A percentile compares a stretch with the other conserved stretches of the same genome.
Conservation (phyloP, 35 echinoderm and acorn worm species). For the Lytechinus variegatus region DNA sequence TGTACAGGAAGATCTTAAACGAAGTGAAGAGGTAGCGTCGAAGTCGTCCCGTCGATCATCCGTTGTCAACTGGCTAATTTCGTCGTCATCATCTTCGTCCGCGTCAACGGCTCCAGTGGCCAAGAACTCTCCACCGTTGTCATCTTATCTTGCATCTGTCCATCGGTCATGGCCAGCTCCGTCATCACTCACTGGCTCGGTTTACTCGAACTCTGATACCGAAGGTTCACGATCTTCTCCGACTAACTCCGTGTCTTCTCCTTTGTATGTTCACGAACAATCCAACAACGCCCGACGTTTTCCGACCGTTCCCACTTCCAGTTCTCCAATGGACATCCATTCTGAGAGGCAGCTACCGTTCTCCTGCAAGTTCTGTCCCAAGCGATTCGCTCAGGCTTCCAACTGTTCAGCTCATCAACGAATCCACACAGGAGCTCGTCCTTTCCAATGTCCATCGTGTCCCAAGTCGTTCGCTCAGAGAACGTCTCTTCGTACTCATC, state of each 20-base stretch:
- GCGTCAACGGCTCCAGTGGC: not conserved
- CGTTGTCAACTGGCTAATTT: slow-evolving; percentile 2
- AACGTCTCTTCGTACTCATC: slow-evolving; percentile 41
- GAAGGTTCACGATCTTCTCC: slow-evolving; percentile 25
- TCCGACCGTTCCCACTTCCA: not conserved
- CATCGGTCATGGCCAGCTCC: not conserved
- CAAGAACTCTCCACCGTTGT: not conserved
- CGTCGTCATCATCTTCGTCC: not conserved
- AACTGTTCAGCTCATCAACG: slow-evolving; percentile 43
- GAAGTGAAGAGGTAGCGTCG: not conserved
- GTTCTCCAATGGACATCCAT: not conserved
- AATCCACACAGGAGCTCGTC: slow-evolving; percentile 40
- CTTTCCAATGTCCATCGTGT: slow-evolving; percentile 37
- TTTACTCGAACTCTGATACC: not conserved
- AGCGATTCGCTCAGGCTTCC: slow-evolving; percentile 39
- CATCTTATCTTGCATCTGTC: not conserved
- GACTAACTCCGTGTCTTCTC: not conserved
- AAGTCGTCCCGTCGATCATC: not conserved
- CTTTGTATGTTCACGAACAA: not conserved
- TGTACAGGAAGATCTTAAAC: not conserved
- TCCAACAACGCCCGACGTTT: not conserved
- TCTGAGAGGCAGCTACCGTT: not conserved
- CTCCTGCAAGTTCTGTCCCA: slow-evolving; percentile 1
- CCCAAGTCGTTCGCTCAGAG: slow-evolving; percentile 48
- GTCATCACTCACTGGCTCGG: not conserved